Evolutionary conservation across 2,113 vertebrate species (phyloP).

Genomic region (Caretta caretta): DNA sequence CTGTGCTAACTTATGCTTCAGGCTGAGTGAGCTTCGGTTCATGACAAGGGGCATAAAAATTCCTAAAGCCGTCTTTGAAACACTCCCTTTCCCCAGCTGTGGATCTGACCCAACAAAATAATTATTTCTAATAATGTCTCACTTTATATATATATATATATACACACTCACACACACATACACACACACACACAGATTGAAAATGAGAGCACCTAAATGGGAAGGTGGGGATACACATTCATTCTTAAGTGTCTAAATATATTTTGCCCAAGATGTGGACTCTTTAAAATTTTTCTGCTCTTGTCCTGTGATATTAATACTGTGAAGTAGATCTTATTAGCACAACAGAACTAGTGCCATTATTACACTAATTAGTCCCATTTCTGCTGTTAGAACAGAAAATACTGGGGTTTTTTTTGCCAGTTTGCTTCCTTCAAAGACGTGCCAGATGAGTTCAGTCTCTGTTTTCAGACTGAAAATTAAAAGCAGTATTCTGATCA

Average conservation of each 20-base stretch:
- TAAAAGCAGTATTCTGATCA: slow-evolving; percentile 62
- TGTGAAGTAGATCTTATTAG: slow-evolving; percentile 29
- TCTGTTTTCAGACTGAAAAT: slow-evolving; percentile 49
- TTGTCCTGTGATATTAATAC: slow-evolving; percentile 17
- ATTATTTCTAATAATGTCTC: not conserved
- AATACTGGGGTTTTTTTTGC: not conserved
- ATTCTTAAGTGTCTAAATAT: not conserved
- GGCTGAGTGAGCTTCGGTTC: not conserved
- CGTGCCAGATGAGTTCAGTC: slow-evolving; percentile 18
- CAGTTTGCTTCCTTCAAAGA: slow-evolving; percentile 58
- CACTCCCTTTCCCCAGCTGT: not conserved
- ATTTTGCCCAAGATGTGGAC: accelerated
- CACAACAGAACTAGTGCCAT: slow-evolving; percentile 30
- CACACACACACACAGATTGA: not conserved
- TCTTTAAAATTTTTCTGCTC: not conserved
- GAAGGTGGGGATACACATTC: not conserved
- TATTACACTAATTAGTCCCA: slow-evolving; percentile 56
- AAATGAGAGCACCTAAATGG: not conserved
- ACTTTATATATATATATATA: not conserved
- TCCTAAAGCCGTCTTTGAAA: not conserved
- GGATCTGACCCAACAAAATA: not conserved
- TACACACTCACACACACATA: not conserved
- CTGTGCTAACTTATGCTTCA: accelerated
- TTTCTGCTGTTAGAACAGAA: slow-evolving; percentile 56
- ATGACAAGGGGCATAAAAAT: not conserved